A percentile compares a stretch with the other conserved stretches of the same genome.
Evolutionary conservation across 1,140 invertebrate species (phyloP).

Genomic region (Atta texana): DNA sequence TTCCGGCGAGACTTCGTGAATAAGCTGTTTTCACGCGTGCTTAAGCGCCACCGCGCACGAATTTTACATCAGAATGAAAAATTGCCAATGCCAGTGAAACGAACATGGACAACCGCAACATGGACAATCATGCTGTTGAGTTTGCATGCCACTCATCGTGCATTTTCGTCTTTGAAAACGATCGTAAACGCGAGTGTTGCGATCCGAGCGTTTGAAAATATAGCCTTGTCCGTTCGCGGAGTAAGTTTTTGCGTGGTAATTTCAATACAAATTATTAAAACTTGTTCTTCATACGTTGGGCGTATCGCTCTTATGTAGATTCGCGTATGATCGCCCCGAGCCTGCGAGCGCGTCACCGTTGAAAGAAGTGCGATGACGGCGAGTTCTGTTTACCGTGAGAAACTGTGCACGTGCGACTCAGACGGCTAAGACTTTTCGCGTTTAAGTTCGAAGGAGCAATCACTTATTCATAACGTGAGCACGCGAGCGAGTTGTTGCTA

Average conservation of each 20-base stretch:
- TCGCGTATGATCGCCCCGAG: not conserved
- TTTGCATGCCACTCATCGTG: not conserved
- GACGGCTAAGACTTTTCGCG: conserved; percentile 66
- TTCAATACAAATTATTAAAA: conserved; percentile 11
- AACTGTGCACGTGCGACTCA: conserved; percentile 59
- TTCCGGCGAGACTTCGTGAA: conserved; percentile 35
- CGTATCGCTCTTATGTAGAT: not conserved
- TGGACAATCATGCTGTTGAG: conserved; percentile 15
- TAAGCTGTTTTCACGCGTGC: conserved; percentile 32
- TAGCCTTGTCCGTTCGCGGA: not conserved
- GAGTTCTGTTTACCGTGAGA: conserved; percentile 62
- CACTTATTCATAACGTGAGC: conserved; percentile 70
- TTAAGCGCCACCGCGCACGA: conserved; percentile 14
- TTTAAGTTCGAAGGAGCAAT: conserved; percentile 66
- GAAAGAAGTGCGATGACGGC: conserved; percentile 8
- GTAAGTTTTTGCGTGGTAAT: not conserved
- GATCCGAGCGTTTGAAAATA: not conserved
- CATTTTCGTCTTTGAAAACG: not conserved
- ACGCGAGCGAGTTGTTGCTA: conserved; percentile 65
- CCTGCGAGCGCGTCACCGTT: not conserved
- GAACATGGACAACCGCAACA: not conserved
- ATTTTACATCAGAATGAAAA: conserved; percentile 34
- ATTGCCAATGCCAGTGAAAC: not conserved
- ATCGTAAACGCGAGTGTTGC: not conserved
- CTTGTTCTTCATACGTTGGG: not conserved